Evolutionary conservation across 2,888 invertebrate genomes (phyloP).

Genomic region (Apamea epomidion): DNA sequence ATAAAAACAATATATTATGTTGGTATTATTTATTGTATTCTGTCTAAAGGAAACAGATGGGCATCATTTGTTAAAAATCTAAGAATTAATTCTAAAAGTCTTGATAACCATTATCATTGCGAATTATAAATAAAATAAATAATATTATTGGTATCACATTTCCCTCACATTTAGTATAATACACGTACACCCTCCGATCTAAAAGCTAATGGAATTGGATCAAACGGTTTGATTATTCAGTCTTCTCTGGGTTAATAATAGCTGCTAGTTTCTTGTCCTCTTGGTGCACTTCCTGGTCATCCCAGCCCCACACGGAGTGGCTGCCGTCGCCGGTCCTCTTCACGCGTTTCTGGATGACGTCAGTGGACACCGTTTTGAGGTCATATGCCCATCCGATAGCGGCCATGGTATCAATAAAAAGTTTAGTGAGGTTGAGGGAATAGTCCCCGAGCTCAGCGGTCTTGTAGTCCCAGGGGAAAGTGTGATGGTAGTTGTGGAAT

Average conservation of each 20-base stretch:
- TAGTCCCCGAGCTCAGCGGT: slow-evolving; percentile 94
- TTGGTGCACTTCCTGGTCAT: slow-evolving; percentile 67
- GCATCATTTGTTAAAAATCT: slow-evolving; percentile 48
- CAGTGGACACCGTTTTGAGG: slow-evolving; percentile 93
- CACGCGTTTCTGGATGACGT: slow-evolving; percentile 93
- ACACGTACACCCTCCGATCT: slow-evolving; percentile 51
- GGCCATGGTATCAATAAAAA: slow-evolving; percentile 95
- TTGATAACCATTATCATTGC: slow-evolving; percentile 46
- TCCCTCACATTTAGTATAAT: slow-evolving; percentile 53
- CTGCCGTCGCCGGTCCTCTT: slow-evolving; percentile 94
- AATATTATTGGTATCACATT: slow-evolving; percentile 62
- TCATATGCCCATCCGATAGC: slow-evolving; percentile 97
- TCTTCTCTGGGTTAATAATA: slow-evolving; percentile 74
- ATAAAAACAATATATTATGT: slow-evolving; percentile 26
- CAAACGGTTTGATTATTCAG: slow-evolving; percentile 68
- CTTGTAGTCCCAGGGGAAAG: slow-evolving; percentile 96
- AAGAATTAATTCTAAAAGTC: slow-evolving; percentile 60
- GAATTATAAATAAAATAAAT: slow-evolving; percentile 64
- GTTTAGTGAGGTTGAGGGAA: slow-evolving; percentile 93
- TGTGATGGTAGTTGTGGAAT: slow-evolving; percentile 97
- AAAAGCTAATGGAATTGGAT: slow-evolving; percentile 44
- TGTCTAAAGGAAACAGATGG: slow-evolving; percentile 54
- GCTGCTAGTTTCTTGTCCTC: slow-evolving; percentile 73
- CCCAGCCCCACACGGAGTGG: slow-evolving; percentile 94
- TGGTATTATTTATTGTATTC: slow-evolving; percentile 54